Evolutionary conservation across 2,113 vertebrate genomes (phyloP).

Genomic region (Castor canadensis): DNA sequence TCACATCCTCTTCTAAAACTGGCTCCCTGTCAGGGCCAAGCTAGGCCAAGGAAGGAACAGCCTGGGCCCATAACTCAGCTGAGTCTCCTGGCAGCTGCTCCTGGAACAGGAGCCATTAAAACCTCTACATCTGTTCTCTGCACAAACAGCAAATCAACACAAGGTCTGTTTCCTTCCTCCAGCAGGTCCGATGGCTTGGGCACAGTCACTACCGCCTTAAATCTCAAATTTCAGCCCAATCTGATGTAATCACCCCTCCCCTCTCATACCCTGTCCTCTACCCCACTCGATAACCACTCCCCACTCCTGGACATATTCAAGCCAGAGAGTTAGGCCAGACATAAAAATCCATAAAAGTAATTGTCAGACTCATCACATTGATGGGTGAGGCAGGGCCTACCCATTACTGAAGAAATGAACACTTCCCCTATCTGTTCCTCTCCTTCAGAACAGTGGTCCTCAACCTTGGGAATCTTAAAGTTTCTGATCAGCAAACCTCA

Average conservation of each 20-base stretch:
- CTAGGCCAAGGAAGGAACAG: background rate
- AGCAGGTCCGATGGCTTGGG: slow-evolving; percentile 56
- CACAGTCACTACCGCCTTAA: background rate
- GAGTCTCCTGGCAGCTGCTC: background rate
- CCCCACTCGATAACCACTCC: background rate
- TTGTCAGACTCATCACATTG: background rate
- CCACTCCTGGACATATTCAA: background rate
- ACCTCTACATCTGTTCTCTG: slow-evolving; percentile 68
- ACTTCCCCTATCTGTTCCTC: fast-evolving
- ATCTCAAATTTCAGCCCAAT: slow-evolving; percentile 13
- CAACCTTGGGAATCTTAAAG: background rate
- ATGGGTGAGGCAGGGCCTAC: background rate
- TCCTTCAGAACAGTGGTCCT: background rate
- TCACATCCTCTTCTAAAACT: background rate
- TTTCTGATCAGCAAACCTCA: background rate
- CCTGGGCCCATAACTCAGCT: background rate
- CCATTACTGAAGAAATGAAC: background rate
- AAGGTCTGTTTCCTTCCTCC: slow-evolving; percentile 44
- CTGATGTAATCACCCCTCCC: background rate
- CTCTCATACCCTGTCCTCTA: fast-evolving
- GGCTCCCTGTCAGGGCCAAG: background rate
- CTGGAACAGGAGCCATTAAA: slow-evolving; percentile 63
- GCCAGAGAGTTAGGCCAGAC: background rate
- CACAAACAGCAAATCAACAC: slow-evolving; percentile 52
- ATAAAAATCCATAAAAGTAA: background rate